Base-by-base conservation (phyloP, 2,113 vertebrate genomes). In the Meleagris gallopavo region DNA sequence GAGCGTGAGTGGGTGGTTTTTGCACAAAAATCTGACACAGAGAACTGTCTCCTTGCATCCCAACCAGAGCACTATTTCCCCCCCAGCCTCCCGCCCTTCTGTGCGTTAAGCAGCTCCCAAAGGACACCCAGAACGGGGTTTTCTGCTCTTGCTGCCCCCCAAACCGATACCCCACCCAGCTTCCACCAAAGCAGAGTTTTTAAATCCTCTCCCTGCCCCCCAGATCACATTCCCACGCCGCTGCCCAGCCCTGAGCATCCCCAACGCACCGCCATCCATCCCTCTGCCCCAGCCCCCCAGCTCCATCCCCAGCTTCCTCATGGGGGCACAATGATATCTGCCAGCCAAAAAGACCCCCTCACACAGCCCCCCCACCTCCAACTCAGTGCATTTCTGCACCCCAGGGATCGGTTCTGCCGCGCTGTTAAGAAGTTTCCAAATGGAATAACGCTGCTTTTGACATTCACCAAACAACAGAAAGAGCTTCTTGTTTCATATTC, bases 161-260 rank as follows among this genome's bases (percentile, higher is more conserved):
- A 8, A 0, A 15, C 17, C 0, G 0, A 54, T 0, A n/a, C n/a
- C 30, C 45, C 3, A 0, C 13, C 55, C 74, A 2, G 0, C 15
- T 62, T 74, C 36, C 36, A 24, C 11, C 1, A 2, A 40, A 24
- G 9, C 34, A 30, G 81, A 7, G 22, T 27, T 41, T 64, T 13
- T 1, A 38, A 60, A 22, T 15, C 29, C 40, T 34, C 14, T 11
- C 38, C 22, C 36, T n/a, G 22, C 40, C 2, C 50, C 27, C 6
- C 11, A 32, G 3, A 24, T 5, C 30, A 73, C 0, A 0, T 38
- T 48, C 38, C 41, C 45, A 57, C 0, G 0, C 4, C 18, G 17
- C 5, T 52, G n/a, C 25, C 87, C 46, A 55, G 66, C 70, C 7
- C 64, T 1, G 2, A 52, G 40, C 60, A 83, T 19, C 45, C 64